Base-by-base conservation (phyloP, 2,888 invertebrate genomes). In the Pegoplata infirma region DNA sequence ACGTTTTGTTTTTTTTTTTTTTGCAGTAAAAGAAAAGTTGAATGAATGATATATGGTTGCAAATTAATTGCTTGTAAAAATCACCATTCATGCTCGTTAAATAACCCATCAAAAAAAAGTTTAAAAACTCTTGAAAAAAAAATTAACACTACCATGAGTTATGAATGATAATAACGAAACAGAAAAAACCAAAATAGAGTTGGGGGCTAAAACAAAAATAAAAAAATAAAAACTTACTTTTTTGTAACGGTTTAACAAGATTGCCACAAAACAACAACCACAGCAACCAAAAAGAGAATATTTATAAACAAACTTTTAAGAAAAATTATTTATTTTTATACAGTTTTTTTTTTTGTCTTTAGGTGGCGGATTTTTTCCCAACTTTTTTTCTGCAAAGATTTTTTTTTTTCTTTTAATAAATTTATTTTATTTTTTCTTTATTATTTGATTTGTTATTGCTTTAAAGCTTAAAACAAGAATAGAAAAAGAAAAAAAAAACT, bases 41-140 rank as follows among this genome's bases (percentile, higher is more conserved):
- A 47, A 47, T 63, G 61, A 63, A 47, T 63, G 61, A 63, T 63
- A 14, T 28, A 49, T 63, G 47, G 17, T 28, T 47, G 28, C 61
- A 63, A 63, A 63, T 63, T 63, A 63, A 63, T 63, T 63, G 47
- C 28, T 49, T 47, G 28, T 63, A 63, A 63, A 63, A 49, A 47
- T 47, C 47, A 19, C 49, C 19, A 63, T 47, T 63, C 61, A 63
- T 32, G 49, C 61, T 63, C 47, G 5, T 63, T 63, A 47, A 63
- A 25, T 47, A 47, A 47, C 47, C 49, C 61, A 63, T 63, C 61
- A 63, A 47, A 47, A 63, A 47, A 47, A 49, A 63, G 12, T 28
- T 7, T n/a, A 40, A 58, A 44, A 58, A 46, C 46, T 8, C n/a
- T 40, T n/a, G n/a, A 12, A 19, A 10, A 58, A 40, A 58, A 12